Evolutionary conservation across 2,888 invertebrate species (phyloP), one percentile per base, ranked within the genome.

Genomic region (Drosophila robusta): DNA sequence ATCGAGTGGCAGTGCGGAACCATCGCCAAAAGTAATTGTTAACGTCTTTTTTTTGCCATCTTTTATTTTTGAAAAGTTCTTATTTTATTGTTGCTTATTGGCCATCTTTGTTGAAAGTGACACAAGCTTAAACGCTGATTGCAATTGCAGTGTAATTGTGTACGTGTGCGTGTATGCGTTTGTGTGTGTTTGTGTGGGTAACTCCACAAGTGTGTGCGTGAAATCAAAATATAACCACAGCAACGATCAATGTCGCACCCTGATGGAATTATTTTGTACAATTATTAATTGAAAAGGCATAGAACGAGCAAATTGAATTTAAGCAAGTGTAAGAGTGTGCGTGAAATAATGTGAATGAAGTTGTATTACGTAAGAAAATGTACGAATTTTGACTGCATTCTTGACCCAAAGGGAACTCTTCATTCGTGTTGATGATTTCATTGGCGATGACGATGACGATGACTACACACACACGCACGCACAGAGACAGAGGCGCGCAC

Each of bases 201-300:
- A 78, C 83, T 89, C 83, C 89, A 83, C 83, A 83, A 83, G 83
- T 83, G 83, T 83, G 82, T 70, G 84, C 66, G 78, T 77, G 65
- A 86, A 83, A 87, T 89, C 87, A 89, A 83, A 83, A 89, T 87
- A 89, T 77, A 73, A 80, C 29, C 57, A 69, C 18, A 69, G 63
- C 57, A 49, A 45, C 44, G 42, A 55, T 26, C 50, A 45, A 14
- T 69, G 70, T 75, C 75, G 80, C 87, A 72, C 90, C 91, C 92
- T 91, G 90, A 91, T 92, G 91, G 90, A 89, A 91, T 74, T 89
- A 83, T 79, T 86, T 82, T 79, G 62, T 65, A 46, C 66, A 61
- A 90, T 82, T 81, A 79, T 55, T 61, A 55, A 76, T 72, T 75
- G 65, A 87, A 83, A 83, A 67, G 61, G 22, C 51, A 56, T 58